These are phyloP conservation scores for Pogonognathellus flavescens DNA, from an alignment of 1,140 invertebrate genomes.

Conservation along the genomic window DNA sequence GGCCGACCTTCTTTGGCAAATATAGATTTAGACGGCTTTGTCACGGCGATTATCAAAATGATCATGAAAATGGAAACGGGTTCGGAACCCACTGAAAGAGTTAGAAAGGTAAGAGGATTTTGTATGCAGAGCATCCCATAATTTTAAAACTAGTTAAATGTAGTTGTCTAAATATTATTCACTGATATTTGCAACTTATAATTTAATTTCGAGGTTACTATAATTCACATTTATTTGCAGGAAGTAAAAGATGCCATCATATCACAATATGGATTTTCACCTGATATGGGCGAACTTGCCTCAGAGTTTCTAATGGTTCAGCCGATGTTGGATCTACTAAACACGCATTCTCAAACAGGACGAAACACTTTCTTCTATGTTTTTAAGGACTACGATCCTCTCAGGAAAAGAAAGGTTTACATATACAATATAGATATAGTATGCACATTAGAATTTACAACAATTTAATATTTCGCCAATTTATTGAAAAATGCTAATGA, in stretches of 20 bases:
- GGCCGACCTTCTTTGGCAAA: constrained; percentile 45
- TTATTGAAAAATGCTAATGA: too few species aligned
- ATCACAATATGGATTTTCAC: constrained; percentile 60
- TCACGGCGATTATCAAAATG: constrained; percentile 64
- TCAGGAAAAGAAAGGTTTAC: constrained; percentile 59
- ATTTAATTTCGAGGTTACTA: too few species aligned
- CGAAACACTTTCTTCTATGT: constrained; percentile 66
- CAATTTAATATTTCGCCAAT: too few species aligned
- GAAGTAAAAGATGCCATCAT: constrained; percentile 58
- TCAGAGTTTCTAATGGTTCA: constrained; percentile 64
- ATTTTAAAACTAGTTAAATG: too few species aligned
- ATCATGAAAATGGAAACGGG: constrained; percentile 60
- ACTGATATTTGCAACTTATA: too few species aligned
- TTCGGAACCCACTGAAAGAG: constrained; percentile 56
- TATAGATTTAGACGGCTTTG: constrained; percentile 61
- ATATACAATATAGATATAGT: neutral
- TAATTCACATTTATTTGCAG: constrained; percentile 35
- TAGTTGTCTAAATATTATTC: too few species aligned
- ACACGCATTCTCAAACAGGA: constrained; percentile 63
- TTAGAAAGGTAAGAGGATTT: constrained; percentile 63
- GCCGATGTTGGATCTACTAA: constrained; percentile 61
- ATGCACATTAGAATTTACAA: too few species aligned
- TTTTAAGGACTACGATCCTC: constrained; percentile 64
- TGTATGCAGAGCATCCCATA: too few species aligned
- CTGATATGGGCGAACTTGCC: constrained; percentile 61